Base-by-base conservation (phyloP, 2,888 invertebrate genomes). In the Microplitis deprimator region DNA sequence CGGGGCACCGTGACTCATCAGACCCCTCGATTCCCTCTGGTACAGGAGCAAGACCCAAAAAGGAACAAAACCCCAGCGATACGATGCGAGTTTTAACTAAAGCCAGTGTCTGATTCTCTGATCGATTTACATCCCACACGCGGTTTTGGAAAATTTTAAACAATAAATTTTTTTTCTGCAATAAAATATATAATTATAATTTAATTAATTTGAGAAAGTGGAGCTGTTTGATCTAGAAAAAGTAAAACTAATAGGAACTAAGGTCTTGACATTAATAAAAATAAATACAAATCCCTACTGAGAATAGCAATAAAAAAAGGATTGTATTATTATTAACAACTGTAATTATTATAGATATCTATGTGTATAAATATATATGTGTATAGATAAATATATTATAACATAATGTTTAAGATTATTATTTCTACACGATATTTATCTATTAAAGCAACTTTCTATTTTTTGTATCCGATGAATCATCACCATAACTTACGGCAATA, bases 1-100 rank as follows among this genome's bases (percentile, higher is more conserved):
- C 86, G 87, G 89, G 89, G 88, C 87, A 88, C 85, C 88, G 87
- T 89, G 89, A 89, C 89, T 89, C 89, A 89, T 89, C 89, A 89
- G 89, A 87, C 87, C 89, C 89, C 89, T 86, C 85, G 87, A 88
- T 87, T 87, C 87, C 85, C 85, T 87, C 87, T 87, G 87, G 86
- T 85, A 87, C 88, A 75, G 87, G 85, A 88, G 88, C 88, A 86
- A 84, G 85, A 85, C 86, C 87, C 87, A 83, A 84, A 84, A 84
- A 83, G 78, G 82, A 83, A 82, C 79, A 80, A 83, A 82, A 80
- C 72, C 73, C 78, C 77, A 78, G 62, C 79, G 68, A 79, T 79
- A 78, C 62, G 73, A 64, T 70, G 78, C 79, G 67, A 81, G 81
- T 50, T 50, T 50, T 50, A 50, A 50, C 81, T 78, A 85, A 86